These are phyloP conservation scores for Dendrolimus kikuchii DNA, from an alignment of 1,140 invertebrate genomes.

Conservation along the genomic window DNA sequence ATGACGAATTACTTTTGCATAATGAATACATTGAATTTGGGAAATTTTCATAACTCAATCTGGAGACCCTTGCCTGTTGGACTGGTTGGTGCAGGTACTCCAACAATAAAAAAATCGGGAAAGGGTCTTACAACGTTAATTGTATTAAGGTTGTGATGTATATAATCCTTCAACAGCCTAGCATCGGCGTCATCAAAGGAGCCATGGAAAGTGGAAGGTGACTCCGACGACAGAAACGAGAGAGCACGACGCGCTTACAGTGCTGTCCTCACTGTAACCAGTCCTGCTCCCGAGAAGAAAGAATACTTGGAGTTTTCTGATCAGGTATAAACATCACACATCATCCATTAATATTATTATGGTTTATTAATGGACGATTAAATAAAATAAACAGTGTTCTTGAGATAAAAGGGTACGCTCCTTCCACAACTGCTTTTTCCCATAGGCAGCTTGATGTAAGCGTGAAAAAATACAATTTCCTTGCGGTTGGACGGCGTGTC, in stretches of 20 bases:
- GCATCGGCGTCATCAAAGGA: constrained; percentile 68
- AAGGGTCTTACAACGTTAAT: not conserved
- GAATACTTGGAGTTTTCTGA: constrained; percentile 86
- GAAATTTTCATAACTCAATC: no score
- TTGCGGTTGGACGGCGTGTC: no score
- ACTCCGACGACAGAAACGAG: constrained; percentile 86
- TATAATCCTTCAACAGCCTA: constrained; percentile 29
- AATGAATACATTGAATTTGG: no score
- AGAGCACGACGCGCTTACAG: constrained; percentile 91
- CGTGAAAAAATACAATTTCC: no score
- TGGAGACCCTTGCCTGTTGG: no score
- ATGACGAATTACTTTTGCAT: no score
- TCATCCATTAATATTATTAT: constrained; percentile 9
- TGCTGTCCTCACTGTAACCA: constrained; percentile 92
- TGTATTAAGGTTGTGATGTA: not conserved
- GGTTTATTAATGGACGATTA: not conserved
- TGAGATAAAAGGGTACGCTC: no score
- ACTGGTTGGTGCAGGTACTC: no score
- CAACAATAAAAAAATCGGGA: no score
- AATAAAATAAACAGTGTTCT: no score
- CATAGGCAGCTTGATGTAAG: no score
- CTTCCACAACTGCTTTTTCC: no score
- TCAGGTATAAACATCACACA: constrained; percentile 61
- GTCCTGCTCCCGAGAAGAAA: constrained; percentile 83
- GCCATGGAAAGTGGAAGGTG: constrained; percentile 89